Evolutionary conservation across 2,888 invertebrate genomes (phyloP).

Genomic region (Heliconius erato): DNA sequence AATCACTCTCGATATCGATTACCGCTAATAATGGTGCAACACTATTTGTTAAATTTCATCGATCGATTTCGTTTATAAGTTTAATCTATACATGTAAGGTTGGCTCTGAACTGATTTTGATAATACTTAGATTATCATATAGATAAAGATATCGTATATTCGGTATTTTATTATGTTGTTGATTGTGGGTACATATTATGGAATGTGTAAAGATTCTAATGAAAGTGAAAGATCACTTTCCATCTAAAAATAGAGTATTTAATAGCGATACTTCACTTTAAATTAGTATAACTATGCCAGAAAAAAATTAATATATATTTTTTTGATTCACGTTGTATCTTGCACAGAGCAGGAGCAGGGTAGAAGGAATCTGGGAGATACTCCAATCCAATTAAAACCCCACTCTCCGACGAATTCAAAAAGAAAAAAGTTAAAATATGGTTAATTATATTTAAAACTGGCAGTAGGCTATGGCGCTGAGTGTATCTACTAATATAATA

Average conservation of each 20-base stretch:
- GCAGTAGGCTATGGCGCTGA: too few species aligned
- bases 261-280: neutral
- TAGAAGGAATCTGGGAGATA: too few species aligned
- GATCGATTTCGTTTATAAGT: slow-evolving; percentile 24
- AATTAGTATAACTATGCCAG: neutral
- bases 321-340: too few species aligned
- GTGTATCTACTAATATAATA: too few species aligned
- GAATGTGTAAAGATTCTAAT: neutral
- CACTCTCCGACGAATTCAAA: too few species aligned
- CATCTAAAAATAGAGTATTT: neutral
- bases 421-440: too few species aligned
- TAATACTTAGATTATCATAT: slow-evolving; percentile 9
- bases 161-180: neutral
- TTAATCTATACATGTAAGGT: slow-evolving; percentile 32
- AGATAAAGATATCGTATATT: neutral
- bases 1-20: slow-evolving; percentile 34
- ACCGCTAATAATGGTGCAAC: slow-evolving; percentile 20
- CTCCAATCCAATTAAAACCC: too few species aligned
- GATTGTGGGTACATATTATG: neutral
- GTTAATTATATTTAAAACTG: too few species aligned
- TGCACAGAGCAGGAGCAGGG: too few species aligned
- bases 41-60: slow-evolving; percentile 32
- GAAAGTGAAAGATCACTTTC: neutral
- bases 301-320: neutral
- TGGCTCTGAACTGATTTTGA: slow-evolving; percentile 27